Evolutionary conservation across 2,888 invertebrate species (phyloP).

Genomic region (Entomobrya proxima): DNA sequence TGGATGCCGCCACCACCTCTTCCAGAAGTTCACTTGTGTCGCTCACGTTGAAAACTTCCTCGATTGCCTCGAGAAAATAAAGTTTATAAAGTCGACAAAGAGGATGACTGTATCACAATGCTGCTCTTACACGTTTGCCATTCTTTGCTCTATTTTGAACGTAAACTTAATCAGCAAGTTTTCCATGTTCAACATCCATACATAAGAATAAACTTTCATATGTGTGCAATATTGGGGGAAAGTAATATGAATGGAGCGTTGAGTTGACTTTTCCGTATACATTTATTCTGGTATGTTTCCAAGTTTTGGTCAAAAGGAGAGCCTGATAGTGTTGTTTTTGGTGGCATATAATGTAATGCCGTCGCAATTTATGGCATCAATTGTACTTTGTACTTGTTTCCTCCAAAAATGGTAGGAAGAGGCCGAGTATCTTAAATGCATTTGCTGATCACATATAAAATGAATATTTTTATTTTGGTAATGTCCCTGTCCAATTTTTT

Average conservation of each 20-base stretch:
- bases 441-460: conserved; percentile 42
- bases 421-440: conserved; percentile 7
- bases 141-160: neutral
- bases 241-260: neutral
- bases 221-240: neutral
- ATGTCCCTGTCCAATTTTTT: conserved; percentile 3
- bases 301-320: conserved; percentile 16
- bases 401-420: neutral
- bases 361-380: conserved; percentile 52
- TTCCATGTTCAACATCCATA: neutral
- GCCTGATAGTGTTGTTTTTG: conserved; percentile 17
- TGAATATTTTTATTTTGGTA: conserved; percentile 52
- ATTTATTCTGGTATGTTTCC: conserved; percentile 21
- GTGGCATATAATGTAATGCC: conserved; percentile 50
- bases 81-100: neutral
- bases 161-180: neutral
- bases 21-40: conserved; percentile 2
- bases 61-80: conserved; percentile 23
- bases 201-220: neutral
- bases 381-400: neutral
- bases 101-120: neutral
- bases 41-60: neutral
- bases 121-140: neutral
- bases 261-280: neutral
- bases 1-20: neutral